Base-by-base conservation (phyloP, 2,888 invertebrate species). In the Ligdia adustata region DNA sequence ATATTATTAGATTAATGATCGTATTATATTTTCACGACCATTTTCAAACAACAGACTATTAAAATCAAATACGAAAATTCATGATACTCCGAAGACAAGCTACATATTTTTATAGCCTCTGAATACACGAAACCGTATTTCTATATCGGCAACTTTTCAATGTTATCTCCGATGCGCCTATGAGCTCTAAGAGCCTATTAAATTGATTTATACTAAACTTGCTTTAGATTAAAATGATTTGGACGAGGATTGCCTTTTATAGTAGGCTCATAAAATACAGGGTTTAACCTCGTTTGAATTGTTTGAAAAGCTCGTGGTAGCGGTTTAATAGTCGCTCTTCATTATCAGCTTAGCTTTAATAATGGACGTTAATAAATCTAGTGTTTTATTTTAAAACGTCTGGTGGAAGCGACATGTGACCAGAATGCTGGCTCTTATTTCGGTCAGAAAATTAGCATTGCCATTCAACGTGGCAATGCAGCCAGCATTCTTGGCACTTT, bases 131-230 rank as follows among this genome's bases (percentile, higher is more conserved):
- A 15, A 31, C 22, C 16, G 12, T 31, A 26, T 43, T 44, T 33
- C 32, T 20, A 12, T 39, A 34, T 22, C 28, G 33, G 13, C 27
- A 34, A 15, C 11, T 20, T 15, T 38, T 46, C 33, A 27, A 45
- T 38, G 37, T 32, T 37, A 45, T 45, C 26, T 37, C 37, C 33
- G 33, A 39, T 39, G 11, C n/a, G 39, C 14, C 27, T 9, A 33
- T 45, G 39, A 38, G 39, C 14, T 7, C 18, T 13, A 12, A 13
- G 24, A 18, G 37, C 24, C 24, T 12, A 31, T 37, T 22, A 32
- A 12, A 7, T 7, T n/a, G 28, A 11, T 22, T 28, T 42, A 34
- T 22, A 9, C 9, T 7, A 9, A 33, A 13, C 20, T 42, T 18
- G 28, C 9, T 3, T 13, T 4, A 34, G 14, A 26, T 34, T 9